Base-by-base conservation (phyloP, 2,888 invertebrate genomes). In the Tholera decimalis region DNA sequence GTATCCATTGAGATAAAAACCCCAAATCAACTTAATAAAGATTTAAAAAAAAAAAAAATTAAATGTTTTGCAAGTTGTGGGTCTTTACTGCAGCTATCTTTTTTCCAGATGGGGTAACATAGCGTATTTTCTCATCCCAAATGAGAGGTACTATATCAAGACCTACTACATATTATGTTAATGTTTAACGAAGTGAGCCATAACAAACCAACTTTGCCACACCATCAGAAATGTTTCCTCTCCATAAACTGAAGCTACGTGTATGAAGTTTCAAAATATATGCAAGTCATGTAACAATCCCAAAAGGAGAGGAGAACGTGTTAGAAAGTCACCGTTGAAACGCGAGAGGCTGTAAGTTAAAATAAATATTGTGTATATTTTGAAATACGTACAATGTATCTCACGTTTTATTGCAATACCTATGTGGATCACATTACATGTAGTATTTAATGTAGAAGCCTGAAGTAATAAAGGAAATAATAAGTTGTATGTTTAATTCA, bases 281-380 rank as follows among this genome's bases (percentile, higher is more conserved):
- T 60, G 43, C 69, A 55, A 67, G 50, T 68, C 74, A 67, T 74
- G 55, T 66, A 56, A 55, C 24, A 20, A 68, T 18, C 30, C 37
- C 28, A 56, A 55, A 59, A 18, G 35, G 24, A 51, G 44, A 57
- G 57, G 56, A 57, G 57, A 56, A 56, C 72, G 51, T 70, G 55
- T 61, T 76, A 63, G 58, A 73, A 73, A 73, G 70, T 75, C 37
- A 22, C 46, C n/a, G 55, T 55, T 55, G 62, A 59, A 76, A 76
- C 26, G 2, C 20, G 39, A 63, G 58, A 59, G 26, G 68, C 60
- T 56, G 28, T 55, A 55, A 43, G 33, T 51, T 75, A 58, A 1
- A 47, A 63, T 28, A 53, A 33, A 37, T 35, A 49, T 73, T 20
- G 47, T 54, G 35, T 50, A 33, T 43, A 43, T 73, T 55, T 33